Percentiles rank a stretch among this genome's conserved stretches.
These are phyloP conservation scores for Pinna nobilis DNA, from an alignment of 1,140 invertebrate genomes.

Conservation along the genomic window DNA sequence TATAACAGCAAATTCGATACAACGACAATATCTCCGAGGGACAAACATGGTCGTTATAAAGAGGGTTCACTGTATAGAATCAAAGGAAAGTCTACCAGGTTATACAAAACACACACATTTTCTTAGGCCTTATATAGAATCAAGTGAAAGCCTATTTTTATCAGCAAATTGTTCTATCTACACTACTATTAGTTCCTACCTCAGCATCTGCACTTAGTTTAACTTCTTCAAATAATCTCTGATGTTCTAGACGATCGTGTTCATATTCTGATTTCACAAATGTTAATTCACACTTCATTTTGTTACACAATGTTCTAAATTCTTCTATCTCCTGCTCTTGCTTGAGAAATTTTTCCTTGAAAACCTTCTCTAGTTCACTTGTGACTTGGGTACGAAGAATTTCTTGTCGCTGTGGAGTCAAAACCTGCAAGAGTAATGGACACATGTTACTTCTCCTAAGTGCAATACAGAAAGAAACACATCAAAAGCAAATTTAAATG, in stretches of 20 bases:
- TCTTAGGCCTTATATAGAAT: too few species aligned
- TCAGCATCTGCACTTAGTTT: slow-evolving; percentile 71
- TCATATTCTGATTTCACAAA: slow-evolving; percentile 73
- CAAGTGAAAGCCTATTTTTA: too few species aligned
- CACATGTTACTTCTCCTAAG: not conserved
- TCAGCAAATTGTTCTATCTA: too few species aligned
- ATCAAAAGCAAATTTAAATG: too few species aligned
- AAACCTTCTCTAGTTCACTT: slow-evolving; percentile 67
- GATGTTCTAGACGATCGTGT: slow-evolving; percentile 64
- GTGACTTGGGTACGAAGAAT: slow-evolving; percentile 65
- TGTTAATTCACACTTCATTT: slow-evolving; percentile 69
- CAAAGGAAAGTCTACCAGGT: too few species aligned
- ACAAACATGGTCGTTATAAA: too few species aligned
- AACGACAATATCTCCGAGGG: too few species aligned
- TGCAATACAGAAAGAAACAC: too few species aligned
- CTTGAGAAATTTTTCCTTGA: slow-evolving; percentile 64
- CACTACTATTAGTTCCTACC: slow-evolving; percentile 56
- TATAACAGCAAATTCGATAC: too few species aligned
- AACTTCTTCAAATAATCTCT: slow-evolving; percentile 66
- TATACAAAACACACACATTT: too few species aligned
- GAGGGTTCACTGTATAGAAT: too few species aligned
- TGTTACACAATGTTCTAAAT: slow-evolving; percentile 59
- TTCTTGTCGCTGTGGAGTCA: slow-evolving; percentile 69
- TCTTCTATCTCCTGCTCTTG: slow-evolving; percentile 70
- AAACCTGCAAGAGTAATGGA: slow-evolving; percentile 47